These are phyloP conservation scores for Lutjanus erythropterus DNA, from an alignment of 2,113 vertebrate genomes.

Conservation along the genomic window DNA sequence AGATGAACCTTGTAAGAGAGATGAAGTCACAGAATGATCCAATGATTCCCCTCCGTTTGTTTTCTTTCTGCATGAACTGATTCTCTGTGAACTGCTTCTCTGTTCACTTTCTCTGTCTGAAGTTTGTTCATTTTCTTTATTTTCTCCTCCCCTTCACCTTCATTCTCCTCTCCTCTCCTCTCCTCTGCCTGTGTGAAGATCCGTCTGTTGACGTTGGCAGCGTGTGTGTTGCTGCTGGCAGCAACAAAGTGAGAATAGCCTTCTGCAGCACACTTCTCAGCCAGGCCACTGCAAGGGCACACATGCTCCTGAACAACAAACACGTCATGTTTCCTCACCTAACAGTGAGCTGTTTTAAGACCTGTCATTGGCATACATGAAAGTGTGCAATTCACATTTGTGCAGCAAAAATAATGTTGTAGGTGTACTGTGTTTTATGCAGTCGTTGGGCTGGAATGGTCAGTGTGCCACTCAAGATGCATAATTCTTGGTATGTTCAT, in stretches of 20 bases:
- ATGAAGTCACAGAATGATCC: constrained; percentile 31
- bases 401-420: constrained; percentile 1
- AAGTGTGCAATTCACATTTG: constrained; percentile 7
- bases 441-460: neutral
- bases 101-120: neutral
- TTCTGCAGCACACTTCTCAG: constrained; percentile 59
- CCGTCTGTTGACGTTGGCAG: constrained; percentile 67
- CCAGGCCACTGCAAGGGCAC: constrained; percentile 60
- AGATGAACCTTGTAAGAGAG: constrained; percentile 47
- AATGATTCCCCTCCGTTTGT: constrained; percentile 18
- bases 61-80: constrained; percentile 3
- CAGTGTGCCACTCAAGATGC: neutral
- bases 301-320: constrained; percentile 53
- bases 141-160: constrained; percentile 37
- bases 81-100: neutral
- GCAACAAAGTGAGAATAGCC: constrained; percentile 56
- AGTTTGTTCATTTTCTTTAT: neutral
- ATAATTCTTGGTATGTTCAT: neutral
- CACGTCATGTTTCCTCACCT: constrained; percentile 52
- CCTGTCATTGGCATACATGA: constrained; percentile 2
- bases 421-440: neutral
- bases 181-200: constrained; percentile 30
- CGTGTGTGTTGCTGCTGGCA: constrained; percentile 58
- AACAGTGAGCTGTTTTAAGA: constrained; percentile 32
- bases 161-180: constrained; percentile 8